Conservation (phyloP, 2,888 invertebrate genomes). For the Acanthococcus lagerstroemiae region DNA sequence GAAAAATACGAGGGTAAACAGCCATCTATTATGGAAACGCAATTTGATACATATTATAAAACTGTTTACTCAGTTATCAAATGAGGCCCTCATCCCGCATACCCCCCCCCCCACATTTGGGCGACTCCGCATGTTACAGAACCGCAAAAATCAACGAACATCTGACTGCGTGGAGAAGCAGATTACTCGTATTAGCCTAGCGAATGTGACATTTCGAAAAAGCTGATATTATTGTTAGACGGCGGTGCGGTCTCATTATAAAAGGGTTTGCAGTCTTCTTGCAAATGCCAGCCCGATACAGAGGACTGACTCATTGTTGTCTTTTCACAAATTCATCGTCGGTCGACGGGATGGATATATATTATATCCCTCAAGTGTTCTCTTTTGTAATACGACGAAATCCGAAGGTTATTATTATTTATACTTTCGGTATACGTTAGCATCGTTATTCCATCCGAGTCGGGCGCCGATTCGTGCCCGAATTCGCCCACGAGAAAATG, state of each 20-base stretch:
- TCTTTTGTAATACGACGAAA: no score
- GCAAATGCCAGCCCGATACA: no score
- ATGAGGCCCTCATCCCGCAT: neutral
- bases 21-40: neutral
- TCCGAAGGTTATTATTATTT: no score
- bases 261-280: no score
- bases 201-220: neutral
- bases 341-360: neutral
- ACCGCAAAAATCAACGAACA: neutral
- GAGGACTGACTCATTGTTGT: neutral
- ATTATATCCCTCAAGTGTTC: neutral
- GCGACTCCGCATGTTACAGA: neutral
- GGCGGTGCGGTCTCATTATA: no score
- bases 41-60: neutral
- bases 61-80: neutral
- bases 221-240: no score
- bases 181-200: neutral
- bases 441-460: no score
- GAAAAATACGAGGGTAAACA: neutral
- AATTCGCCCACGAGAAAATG: no score
- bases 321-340: neutral
- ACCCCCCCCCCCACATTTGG: no score
- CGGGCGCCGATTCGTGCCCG: no score
- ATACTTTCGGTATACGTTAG: no score
- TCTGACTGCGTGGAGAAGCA: neutral